Percentiles rank a stretch among this genome's conserved stretches.
Conservation (phyloP, 2,113 vertebrate genomes). For the Syngnathus typhle region DNA sequence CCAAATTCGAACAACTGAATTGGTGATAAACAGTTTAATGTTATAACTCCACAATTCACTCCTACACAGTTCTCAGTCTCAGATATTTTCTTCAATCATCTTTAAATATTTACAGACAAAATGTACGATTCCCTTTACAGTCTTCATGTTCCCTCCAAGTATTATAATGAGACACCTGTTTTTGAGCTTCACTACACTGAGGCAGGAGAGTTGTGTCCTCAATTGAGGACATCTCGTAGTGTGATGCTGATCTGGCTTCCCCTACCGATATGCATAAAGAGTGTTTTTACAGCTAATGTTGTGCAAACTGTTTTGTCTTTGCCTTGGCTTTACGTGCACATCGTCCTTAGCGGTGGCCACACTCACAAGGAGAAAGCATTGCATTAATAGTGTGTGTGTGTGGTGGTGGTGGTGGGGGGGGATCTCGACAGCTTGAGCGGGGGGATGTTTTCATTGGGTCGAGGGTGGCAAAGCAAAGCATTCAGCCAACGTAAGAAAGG, state of each 20-base stretch:
- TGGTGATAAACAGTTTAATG: too few species aligned
- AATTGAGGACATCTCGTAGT: conserved; percentile 63
- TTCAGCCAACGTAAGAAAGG: conserved; percentile 88
- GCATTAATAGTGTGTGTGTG: conserved; percentile 87
- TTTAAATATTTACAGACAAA: not conserved
- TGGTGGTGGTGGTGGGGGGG: conserved; percentile 67
- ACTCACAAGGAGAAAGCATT: conserved; percentile 71
- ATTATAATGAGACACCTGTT: conserved; percentile 61
- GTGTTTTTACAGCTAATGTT: conserved; percentile 80
- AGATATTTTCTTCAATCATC: conserved; percentile 11
- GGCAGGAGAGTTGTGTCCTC: conserved; percentile 31
- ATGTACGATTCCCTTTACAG: not conserved
- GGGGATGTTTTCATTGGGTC: conserved; percentile 96
- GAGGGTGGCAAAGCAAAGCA: conserved; percentile 96
- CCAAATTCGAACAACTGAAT: too few species aligned
- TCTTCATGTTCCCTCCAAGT: conserved; percentile 22
- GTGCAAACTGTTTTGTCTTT: conserved; percentile 99
- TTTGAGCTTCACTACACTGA: not conserved
- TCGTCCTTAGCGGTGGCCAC: conserved; percentile 79
- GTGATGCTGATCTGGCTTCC: conserved; percentile 62
- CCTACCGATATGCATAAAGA: conserved; percentile 46
- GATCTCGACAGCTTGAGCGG: conserved; percentile 81
- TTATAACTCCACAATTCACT: too few species aligned
- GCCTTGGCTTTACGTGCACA: conserved; percentile 83
- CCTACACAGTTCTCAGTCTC: too few species aligned